Conservation (phyloP, 2,888 invertebrate genomes). For the Agrotis puta region DNA sequence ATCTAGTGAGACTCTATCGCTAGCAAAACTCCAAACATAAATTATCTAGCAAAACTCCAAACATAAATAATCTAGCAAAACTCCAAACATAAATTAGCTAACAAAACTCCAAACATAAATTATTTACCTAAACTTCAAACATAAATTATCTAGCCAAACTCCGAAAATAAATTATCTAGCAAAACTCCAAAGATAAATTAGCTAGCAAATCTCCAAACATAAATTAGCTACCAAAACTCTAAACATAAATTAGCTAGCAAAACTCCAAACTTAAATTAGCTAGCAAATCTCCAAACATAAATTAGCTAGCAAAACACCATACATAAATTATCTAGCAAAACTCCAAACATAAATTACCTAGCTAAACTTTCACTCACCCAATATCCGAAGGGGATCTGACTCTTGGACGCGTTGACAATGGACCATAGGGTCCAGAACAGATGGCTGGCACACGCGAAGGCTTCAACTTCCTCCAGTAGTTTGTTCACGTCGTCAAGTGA, state of each 20-base stretch:
- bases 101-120: neutral
- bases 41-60: neutral
- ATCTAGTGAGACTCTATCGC: no score
- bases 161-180: neutral
- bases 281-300: neutral
- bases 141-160: neutral
- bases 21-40: neutral
- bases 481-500: conserved; percentile 91
- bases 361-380: conserved; percentile 92
- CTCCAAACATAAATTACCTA: neutral
- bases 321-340: neutral
- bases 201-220: neutral
- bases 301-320: neutral
- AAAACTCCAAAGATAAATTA: neutral
- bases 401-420: conserved; percentile 96
- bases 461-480: conserved; percentile 94
- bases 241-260: neutral
- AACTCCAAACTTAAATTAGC: neutral
- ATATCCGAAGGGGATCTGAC: conserved; percentile 98
- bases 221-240: neutral
- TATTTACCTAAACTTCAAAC: neutral
- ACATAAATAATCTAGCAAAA: neutral
- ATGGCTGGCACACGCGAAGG: conserved; percentile 96
- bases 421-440: conserved; percentile 99
- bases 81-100: neutral